phyloP scores from a whole-genome alignment of 2,113 vertebrate species.

The Lates calcarifer region DNA sequence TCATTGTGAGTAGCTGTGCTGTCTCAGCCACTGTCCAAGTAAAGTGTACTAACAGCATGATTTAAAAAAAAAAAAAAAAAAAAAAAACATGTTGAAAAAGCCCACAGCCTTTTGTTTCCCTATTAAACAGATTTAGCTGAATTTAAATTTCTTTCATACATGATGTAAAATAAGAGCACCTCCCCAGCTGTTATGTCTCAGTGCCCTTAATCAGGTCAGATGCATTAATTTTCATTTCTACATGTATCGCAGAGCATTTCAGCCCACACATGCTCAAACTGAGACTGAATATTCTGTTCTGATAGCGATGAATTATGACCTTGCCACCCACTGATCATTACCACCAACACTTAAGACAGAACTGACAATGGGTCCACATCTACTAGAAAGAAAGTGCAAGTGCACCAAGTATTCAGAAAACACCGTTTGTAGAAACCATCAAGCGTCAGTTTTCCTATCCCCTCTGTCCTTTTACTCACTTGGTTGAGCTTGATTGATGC shows the following conservation, averaged over 20 bases:
- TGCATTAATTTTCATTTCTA: slow-evolving; percentile 46
- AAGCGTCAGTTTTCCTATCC: slow-evolving; percentile 73
- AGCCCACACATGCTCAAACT: slow-evolving; percentile 34
- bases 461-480: slow-evolving; percentile 70
- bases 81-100: background rate
- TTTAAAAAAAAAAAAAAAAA: background rate
- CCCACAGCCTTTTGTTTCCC: slow-evolving; percentile 1
- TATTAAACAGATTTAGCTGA: slow-evolving; percentile 20
- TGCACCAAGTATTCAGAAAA: slow-evolving; percentile 36
- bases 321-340: slow-evolving; percentile 37
- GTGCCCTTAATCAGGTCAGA: slow-evolving; percentile 21
- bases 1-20: slow-evolving; percentile 47
- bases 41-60: slow-evolving; percentile 30
- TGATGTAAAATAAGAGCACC: background rate
- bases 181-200: slow-evolving; percentile 10
- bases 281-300: slow-evolving; percentile 27
- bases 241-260: slow-evolving; percentile 2
- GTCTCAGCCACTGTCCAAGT: slow-evolving; percentile 28
- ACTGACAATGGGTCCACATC: background rate
- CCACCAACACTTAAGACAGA: background rate
- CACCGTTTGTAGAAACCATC: slow-evolving; percentile 60
- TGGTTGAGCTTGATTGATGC: slow-evolving; percentile 80
- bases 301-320: slow-evolving; percentile 40
- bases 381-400: slow-evolving; percentile 19
- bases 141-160: slow-evolving; percentile 42